Evolutionary conservation across 1,140 invertebrate species (phyloP).

Genomic region (Polypedilum vanderplanki): DNA sequence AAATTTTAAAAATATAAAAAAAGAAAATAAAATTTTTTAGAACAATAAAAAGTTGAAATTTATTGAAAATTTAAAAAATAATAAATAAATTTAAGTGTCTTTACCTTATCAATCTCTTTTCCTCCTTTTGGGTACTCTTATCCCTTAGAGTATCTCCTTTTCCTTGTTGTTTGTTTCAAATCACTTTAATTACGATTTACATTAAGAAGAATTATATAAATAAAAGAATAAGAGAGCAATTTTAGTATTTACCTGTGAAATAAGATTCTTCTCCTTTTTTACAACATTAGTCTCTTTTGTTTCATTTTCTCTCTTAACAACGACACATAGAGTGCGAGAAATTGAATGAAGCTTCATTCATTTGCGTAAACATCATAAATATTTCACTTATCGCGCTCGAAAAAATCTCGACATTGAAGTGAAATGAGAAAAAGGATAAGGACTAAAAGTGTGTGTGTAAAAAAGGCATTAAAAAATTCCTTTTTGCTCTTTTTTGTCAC

Average conservation of each 20-base stretch:
- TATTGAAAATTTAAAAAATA: no score
- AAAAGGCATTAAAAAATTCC: neutral
- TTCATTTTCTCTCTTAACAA: neutral
- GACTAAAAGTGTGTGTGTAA: no score
- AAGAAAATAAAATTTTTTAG: no score
- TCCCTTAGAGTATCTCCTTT: neutral
- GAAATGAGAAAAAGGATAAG: neutral
- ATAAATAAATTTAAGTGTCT: no score
- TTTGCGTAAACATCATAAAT: conserved; percentile 29
- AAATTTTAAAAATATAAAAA: no score
- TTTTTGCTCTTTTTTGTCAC: neutral
- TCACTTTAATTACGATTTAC: neutral
- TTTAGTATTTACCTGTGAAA: no score
- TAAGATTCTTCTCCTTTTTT: neutral
- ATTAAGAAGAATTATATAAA: neutral
- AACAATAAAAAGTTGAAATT: no score
- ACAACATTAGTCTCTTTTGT: neutral
- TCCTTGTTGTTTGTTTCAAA: neutral
- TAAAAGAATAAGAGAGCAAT: no score
- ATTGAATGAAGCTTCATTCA: neutral
- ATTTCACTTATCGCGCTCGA: conserved; percentile 10
- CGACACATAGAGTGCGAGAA: neutral
- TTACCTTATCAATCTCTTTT: no score
- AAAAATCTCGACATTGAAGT: conserved; percentile 19
- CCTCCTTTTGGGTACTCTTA: no score